A percentile compares a stretch with the other conserved stretches of the same genome.
These are phyloP conservation scores for Calonectris borealis DNA, from an alignment of 2,113 vertebrate genomes.

Conservation along the genomic window DNA sequence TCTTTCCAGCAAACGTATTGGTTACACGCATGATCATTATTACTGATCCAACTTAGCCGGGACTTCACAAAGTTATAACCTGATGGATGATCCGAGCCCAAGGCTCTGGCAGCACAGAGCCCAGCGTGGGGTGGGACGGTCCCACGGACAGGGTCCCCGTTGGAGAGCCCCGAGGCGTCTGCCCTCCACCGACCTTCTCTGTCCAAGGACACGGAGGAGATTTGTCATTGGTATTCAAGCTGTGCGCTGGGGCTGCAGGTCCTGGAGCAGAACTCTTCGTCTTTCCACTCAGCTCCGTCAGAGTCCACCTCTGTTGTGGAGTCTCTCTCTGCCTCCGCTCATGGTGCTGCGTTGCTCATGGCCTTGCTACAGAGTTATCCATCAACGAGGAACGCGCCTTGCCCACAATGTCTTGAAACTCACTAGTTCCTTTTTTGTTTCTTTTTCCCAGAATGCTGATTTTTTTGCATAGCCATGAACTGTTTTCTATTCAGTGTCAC, in stretches of 20 bases:
- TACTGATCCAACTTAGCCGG: background rate
- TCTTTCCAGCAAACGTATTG: background rate
- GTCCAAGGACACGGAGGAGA: rapidly evolving
- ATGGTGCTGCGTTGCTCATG: background rate
- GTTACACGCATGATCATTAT: background rate
- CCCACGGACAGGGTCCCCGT: rapidly evolving
- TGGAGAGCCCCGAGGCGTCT: rapidly evolving
- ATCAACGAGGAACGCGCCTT: background rate
- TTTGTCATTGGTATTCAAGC: background rate
- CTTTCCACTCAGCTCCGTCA: background rate
- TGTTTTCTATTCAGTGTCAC: background rate
- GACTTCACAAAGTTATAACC: background rate
- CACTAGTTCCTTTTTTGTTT: background rate
- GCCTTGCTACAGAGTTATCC: background rate
- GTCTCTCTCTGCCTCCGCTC: background rate
- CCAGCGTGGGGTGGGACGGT: rapidly evolving
- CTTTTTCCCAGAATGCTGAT: background rate
- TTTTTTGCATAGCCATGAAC: background rate
- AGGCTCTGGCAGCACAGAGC: rapidly evolving
- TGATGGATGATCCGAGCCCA: rapidly evolving
- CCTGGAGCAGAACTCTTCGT: background rate
- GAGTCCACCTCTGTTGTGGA: background rate
- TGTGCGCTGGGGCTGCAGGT: background rate
- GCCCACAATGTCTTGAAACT: background rate
- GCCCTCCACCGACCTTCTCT: background rate